These are phyloP conservation scores for Anodontia alba DNA, from an alignment of 2,888 invertebrate genomes.

Conservation along the genomic window DNA sequence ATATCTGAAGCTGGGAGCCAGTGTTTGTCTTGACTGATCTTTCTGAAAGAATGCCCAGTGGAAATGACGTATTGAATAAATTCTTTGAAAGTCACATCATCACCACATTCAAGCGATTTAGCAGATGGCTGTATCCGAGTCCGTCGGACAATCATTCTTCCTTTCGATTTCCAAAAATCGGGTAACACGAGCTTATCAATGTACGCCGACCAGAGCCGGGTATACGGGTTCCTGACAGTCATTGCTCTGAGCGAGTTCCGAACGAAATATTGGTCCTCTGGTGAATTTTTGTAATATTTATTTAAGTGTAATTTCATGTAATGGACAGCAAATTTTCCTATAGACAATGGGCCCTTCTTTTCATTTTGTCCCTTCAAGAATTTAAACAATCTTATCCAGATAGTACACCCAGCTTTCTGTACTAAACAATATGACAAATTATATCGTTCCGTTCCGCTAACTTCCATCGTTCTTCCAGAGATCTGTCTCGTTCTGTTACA, in stretches of 20 bases:
- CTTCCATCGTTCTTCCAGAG: conserved; percentile 3
- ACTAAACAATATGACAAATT: conserved; percentile 66
- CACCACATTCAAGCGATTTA: conserved; percentile 55
- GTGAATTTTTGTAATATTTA: conserved; percentile 6
- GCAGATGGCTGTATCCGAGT: conserved; percentile 22
- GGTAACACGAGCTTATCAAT: conserved; percentile 72
- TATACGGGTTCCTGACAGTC: conserved; percentile 69
- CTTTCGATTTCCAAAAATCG: conserved; percentile 68
- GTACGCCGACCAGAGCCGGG: conserved; percentile 70
- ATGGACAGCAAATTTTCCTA: conserved; percentile 48
- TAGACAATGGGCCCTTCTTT: conserved; percentile 39
- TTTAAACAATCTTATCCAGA: conserved; percentile 68
- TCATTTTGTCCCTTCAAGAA: conserved; percentile 59
- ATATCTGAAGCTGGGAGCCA: conserved; percentile 66
- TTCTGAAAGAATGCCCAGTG: conserved; percentile 19
- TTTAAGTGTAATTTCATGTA: conserved; percentile 13
- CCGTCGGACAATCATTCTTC: conserved; percentile 39
- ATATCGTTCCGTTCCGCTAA: conserved; percentile 31
- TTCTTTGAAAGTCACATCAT: conserved; percentile 70
- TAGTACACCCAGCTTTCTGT: conserved; percentile 71
- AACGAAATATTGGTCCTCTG: conserved; percentile 26
- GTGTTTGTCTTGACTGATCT: conserved; percentile 60
- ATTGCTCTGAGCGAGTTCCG: conserved; percentile 51
- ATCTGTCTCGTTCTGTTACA: not conserved
- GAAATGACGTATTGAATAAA: conserved; percentile 60